Evolutionary conservation across 1,140 invertebrate genomes (phyloP).

Genomic region (Drosophila watanabei): DNA sequence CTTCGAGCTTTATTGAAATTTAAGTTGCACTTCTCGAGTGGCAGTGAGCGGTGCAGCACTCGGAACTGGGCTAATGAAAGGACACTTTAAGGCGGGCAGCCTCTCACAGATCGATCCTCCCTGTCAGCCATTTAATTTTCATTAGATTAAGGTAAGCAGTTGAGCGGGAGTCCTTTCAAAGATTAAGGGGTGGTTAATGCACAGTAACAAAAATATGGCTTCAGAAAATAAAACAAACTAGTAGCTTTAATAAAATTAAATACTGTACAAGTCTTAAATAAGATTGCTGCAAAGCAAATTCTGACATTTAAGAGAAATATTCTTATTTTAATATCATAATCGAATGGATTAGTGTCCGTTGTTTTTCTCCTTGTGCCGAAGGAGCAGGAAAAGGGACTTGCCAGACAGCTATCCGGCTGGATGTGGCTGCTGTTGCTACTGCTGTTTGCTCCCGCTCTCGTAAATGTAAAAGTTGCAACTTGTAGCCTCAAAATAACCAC

Average conservation of each 20-base stretch:
- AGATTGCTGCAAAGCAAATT: background rate
- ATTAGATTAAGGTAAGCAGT: conserved; percentile 72
- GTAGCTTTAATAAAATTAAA: background rate
- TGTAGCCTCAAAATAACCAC: conserved; percentile 83
- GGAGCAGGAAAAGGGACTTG: conserved; percentile 7
- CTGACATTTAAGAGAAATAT: background rate
- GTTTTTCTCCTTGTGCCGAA: conserved; percentile 4
- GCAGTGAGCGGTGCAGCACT: conserved; percentile 6
- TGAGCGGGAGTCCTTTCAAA: conserved; percentile 18
- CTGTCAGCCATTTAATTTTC: conserved; percentile 67
- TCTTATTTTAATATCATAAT: background rate
- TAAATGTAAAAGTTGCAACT: conserved; percentile 80
- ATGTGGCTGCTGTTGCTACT: conserved; percentile 29
- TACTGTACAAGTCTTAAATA: no score
- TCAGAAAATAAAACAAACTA: background rate
- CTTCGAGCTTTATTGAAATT: conserved; percentile 61
- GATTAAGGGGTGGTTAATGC: background rate
- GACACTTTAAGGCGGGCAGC: conserved; percentile 52
- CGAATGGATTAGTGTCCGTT: background rate
- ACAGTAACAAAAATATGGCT: background rate
- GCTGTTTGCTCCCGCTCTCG: conserved; percentile 58
- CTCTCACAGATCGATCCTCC: conserved; percentile 30
- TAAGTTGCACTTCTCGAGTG: conserved; percentile 51
- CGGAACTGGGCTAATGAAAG: conserved; percentile 66
- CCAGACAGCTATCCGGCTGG: conserved; percentile 23